Base-by-base conservation (phyloP, 2,888 invertebrate genomes). In the Sturmia bella region DNA sequence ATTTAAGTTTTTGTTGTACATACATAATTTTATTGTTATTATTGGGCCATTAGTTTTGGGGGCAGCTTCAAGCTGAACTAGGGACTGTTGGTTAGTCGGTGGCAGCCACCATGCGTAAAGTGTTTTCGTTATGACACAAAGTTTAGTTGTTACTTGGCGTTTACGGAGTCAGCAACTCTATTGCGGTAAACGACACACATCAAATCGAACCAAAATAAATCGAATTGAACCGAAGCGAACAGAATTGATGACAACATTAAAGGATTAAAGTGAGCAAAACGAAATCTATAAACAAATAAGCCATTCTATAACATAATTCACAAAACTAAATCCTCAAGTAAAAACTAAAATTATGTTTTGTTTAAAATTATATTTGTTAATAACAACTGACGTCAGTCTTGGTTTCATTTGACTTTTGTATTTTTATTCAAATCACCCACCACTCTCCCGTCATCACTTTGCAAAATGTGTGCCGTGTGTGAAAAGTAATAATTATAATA, bases 141-240 rank as follows among this genome's bases (percentile, higher is more conserved):
- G 85, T 86, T 88, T 86, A 89, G 89, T 89, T 88, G 88, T 87
- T 85, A 86, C 84, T 85, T 86, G 87, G 86, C 88, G 86, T 86
- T 87, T 87, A 88, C 87, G 87, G 85, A 88, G 87, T 87, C 87
- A 88, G 87, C 89, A 83, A 84, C 84, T 84, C 81, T 76, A 78
- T 74, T 56, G 61, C 84, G 80, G 77, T 27, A 68, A 45, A 63
- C n/a, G n/a, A n/a, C n/a, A n/a, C n/a, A n/a, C n/a, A n/a, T 24
- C 17, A 59, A 68, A 24, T 6, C 21, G 57, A 56, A 37, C 15
- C 39, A 19, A 56, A 17, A 57, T 1, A 37, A 75, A 54, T 32
- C 66, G 17, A 37, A 39, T 63, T 27, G 54, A 54, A 4, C 39
- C 15, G 5, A 64, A n/a, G n/a, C n/a, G n/a, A n/a, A n/a, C n/a